These are phyloP conservation scores for Hermodice carunculata DNA, from an alignment of 2,888 invertebrate genomes.

Conservation along the genomic window DNA sequence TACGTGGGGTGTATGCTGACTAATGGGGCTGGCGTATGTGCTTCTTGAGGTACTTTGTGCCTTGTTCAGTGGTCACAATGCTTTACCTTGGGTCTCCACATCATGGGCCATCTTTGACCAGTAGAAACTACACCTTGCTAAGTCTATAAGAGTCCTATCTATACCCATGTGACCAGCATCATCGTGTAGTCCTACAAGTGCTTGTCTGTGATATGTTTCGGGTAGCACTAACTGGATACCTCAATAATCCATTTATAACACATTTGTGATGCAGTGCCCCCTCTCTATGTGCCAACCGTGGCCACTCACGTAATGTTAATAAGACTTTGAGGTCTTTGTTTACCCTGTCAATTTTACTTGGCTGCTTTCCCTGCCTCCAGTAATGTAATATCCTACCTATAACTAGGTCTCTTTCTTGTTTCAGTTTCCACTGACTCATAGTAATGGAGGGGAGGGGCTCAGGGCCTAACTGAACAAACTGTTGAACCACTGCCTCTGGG, in stretches of 20 bases:
- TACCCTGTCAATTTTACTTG: not conserved
- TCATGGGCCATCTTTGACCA: conserved; percentile 1
- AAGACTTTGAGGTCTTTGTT: not conserved
- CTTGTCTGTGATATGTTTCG: not conserved
- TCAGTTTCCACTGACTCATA: not conserved
- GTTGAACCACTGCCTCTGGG: too few species aligned
- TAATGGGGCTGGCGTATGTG: not conserved
- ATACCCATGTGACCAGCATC: not conserved
- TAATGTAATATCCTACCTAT: not conserved
- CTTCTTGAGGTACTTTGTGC: too few species aligned
- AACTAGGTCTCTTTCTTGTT: not conserved
- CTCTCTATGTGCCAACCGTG: not conserved
- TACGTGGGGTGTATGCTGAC: not conserved
- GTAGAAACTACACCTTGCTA: not conserved
- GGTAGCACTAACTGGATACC: not conserved
- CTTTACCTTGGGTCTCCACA: not conserved
- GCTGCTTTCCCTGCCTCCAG: too few species aligned
- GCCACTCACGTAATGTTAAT: too few species aligned
- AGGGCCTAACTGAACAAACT: not conserved
- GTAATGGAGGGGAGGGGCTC: not conserved
- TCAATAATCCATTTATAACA: not conserved
- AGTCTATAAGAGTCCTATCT: not conserved
- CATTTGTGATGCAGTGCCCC: not conserved
- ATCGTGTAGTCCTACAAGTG: not conserved
- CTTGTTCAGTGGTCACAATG: too few species aligned